Percentiles rank a stretch among this genome's conserved stretches.
phyloP scores from a whole-genome alignment of 2,888 invertebrate genomes.

The Amphimallon solstitiale region DNA sequence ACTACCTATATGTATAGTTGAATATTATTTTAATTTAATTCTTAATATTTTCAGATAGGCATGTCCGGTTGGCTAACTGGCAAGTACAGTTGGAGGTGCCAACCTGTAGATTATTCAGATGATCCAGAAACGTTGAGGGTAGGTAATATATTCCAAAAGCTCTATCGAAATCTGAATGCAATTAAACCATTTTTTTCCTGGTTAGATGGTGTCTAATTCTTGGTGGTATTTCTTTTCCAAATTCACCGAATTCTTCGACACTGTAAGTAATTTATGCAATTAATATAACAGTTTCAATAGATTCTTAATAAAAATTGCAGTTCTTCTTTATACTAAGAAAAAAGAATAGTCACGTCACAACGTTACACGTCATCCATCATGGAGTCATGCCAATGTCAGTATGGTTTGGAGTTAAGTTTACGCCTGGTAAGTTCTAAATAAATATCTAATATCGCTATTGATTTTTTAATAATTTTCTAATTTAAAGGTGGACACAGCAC shows the following conservation, averaged over 20 bases:
- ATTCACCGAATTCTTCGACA: slow-evolving; percentile 95
- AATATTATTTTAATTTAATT: too few species aligned
- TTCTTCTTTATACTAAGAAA: slow-evolving; percentile 95
- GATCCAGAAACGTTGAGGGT: slow-evolving; percentile 92
- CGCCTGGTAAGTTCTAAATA: slow-evolving; percentile 73
- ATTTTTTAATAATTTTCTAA: slow-evolving; percentile 15
- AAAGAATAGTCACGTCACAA: slow-evolving; percentile 92
- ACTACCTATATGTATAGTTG: too few species aligned
- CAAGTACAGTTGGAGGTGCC: slow-evolving; percentile 94
- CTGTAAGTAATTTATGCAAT: slow-evolving; percentile 72
- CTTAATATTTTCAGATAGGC: slow-evolving; percentile 82
- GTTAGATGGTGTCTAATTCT: slow-evolving; percentile 89
- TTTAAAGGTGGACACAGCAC: slow-evolving; percentile 89
- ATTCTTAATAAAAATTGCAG: slow-evolving; percentile 64
- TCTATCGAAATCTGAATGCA: background rate
- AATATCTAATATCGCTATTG: slow-evolving; percentile 6
- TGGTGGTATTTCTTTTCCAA: slow-evolving; percentile 98
- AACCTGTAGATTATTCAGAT: slow-evolving; percentile 95
- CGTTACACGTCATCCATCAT: slow-evolving; percentile 95
- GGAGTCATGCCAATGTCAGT: slow-evolving; percentile 98
- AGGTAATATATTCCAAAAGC: slow-evolving; percentile 63
- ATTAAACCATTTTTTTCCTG: background rate
- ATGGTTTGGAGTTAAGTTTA: slow-evolving; percentile 97
- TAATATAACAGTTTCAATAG: too few species aligned
- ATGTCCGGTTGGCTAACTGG: slow-evolving; percentile 94